Base-by-base conservation (phyloP, 2,888 invertebrate genomes). In the Eilema sororculum region DNA sequence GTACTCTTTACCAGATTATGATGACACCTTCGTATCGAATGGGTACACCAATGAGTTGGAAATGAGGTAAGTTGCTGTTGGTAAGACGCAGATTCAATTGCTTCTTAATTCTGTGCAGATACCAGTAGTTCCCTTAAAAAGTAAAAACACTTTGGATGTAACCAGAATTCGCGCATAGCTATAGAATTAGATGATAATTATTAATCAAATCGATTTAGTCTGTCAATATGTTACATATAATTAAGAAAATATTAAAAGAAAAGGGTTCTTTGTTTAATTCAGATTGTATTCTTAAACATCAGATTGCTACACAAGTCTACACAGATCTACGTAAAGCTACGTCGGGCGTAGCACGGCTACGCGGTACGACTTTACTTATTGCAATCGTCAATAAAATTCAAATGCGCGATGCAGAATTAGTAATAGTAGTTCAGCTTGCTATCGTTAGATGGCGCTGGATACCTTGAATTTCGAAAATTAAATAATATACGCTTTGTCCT, bases 11-110 rank as follows among this genome's bases (percentile, higher is more conserved):
- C 97, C 98, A 0, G 98, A 98, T 87, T 98, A 98, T 83, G 98
- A 98, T 83, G 98, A 98, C 79, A 96, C 97, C 68, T 97, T 97
- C 82, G 97, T 97, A 52, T 98, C 98, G 59, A 97, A 97, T 78
- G 97, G 97, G 24, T 98, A 98, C 85, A 97, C 97, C 46, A 98
- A 97, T 84, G 98, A 98, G 86, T 96, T 98, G 87, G 98, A 98
- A 86, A 97, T 98, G 93, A 97, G 98, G 98, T 98, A 90, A 83
- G 88, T 1, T 46, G 20, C 16, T n/a, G n/a, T 52, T 52, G 2
- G 6, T 46, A 20, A 20, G n/a, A 9, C 9, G 9, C 2, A 8
- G 52, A 9, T 52, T 52, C 9, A n/a, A 52, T 52, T 46, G 2
- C 46, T 2, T 2, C 3, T 52, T 16, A 9, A 2, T n/a, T 8